phyloP scores from a whole-genome alignment of 2,113 vertebrate species.

The Porphyrio hochstetteri region DNA sequence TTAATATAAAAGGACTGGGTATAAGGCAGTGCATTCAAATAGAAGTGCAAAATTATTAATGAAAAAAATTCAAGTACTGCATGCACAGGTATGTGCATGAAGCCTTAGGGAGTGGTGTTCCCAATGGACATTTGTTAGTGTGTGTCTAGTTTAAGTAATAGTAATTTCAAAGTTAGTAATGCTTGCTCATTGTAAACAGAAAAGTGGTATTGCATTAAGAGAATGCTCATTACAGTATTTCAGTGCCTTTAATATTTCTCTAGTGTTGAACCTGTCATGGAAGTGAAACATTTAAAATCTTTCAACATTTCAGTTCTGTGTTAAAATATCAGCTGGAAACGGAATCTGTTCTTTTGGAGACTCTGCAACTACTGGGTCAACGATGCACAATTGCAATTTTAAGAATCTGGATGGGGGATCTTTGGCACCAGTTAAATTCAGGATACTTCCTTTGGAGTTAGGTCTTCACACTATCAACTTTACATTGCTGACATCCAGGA shows the following conservation, averaged over 20 bases:
- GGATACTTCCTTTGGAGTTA: constrained; percentile 82
- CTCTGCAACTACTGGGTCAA: background rate
- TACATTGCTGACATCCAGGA: constrained; percentile 60
- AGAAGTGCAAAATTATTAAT: background rate
- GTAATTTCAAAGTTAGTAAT: background rate
- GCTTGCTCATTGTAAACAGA: background rate
- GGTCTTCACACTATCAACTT: constrained; percentile 87
- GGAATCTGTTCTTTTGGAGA: constrained; percentile 81
- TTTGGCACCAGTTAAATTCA: constrained; percentile 73
- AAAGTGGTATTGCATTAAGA: background rate
- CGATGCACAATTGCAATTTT: background rate
- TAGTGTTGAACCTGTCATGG: background rate
- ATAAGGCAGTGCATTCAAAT: background rate
- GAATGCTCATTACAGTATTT: background rate
- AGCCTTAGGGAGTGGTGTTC: background rate
- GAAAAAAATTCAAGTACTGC: background rate
- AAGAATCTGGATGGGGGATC: constrained; percentile 43
- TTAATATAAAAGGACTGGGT: background rate
- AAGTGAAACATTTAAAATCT: background rate
- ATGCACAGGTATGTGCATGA: background rate
- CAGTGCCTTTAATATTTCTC: background rate
- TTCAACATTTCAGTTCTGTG: constrained; percentile 81
- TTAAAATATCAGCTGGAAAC: constrained; percentile 74
- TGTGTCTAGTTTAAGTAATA: background rate
- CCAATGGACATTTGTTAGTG: background rate